Base-by-base conservation (phyloP, 2,113 vertebrate genomes). In the Thryonomys swinderianus region DNA sequence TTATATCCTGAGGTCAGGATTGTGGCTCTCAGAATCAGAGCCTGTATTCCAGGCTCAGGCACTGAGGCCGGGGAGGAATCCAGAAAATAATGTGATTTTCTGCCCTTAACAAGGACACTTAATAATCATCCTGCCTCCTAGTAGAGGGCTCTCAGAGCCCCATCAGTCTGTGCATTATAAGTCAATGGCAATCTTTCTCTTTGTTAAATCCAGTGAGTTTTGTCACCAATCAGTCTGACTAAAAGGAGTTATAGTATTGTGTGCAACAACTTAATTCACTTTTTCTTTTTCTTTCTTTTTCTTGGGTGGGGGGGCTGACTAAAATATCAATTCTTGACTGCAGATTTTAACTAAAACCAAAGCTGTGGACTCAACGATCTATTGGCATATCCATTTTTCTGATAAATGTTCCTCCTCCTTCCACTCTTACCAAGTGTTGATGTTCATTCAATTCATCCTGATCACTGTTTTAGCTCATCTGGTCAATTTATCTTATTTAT, bases 401-500 rank as follows among this genome's bases (percentile, higher is more conserved):
- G 64, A 95, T 94, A 79, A 93, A 25, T 79, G 69, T 89, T 83
- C 95, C 81, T 83, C 91, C 45, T 97, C 79, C 74, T 59, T 95
- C 95, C 96, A 64, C 66, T 95, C 91, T 95, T 85, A 94, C 96
- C 86, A 97, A 95, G 98, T 96, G 86, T 97, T 97, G 97, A 96
- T 97, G 93, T 97, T 98, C 18, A 92, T 97, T 98, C 18, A 11
- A 21, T 97, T 93, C 48, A 94, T 83, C 86, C 93, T 40, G 0
- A 98, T 96, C 96, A 96, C 84, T 96, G 95, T 92, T 51, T 97
- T 97, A 92, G 85, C 67, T 85, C 91, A 97, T 96, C 93, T 89
- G 34, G 30, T 97, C 97, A 96, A 98, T 98, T 98, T 97, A 92
- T 98, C 97, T 98, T 98, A 96, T 96, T 97, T 98, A 98, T 98